Evolutionary conservation across 1,140 invertebrate species (phyloP).

Genomic region (Glossosoma conforme): DNA sequence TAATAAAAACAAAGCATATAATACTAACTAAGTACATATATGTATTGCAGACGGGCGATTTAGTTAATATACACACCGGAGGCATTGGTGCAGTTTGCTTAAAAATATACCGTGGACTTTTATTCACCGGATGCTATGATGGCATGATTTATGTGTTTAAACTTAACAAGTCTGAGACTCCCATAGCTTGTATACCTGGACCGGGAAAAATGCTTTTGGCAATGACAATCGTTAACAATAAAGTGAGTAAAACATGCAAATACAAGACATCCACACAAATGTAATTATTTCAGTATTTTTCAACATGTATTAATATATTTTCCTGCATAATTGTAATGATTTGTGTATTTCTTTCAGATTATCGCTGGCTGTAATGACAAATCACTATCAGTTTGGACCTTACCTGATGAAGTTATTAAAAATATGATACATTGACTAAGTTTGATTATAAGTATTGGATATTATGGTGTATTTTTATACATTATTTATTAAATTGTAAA

Average conservation of each 20-base stretch:
- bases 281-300: constrained; percentile 9
- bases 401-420: constrained; percentile 52
- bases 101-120: constrained; percentile 50
- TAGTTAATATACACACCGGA: constrained; percentile 51
- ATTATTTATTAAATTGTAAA: too few relatives aligned
- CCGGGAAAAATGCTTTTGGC: constrained; percentile 62
- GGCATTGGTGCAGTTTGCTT: constrained; percentile 64
- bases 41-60: constrained; percentile 51
- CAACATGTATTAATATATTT: constrained; percentile 8
- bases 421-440: too few relatives aligned
- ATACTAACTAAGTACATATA: neutral
- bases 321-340: constrained; percentile 3
- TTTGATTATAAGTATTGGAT: constrained; percentile 30
- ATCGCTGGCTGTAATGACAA: constrained; percentile 61
- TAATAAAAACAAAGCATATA: neutral
- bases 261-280: neutral
- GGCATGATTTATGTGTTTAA: constrained; percentile 66
- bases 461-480: constrained; percentile 18
- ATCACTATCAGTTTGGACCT: constrained; percentile 55
- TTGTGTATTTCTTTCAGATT: constrained; percentile 48
- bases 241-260: constrained; percentile 42
- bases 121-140: constrained; percentile 66
- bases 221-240: constrained; percentile 56
- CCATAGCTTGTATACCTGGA: constrained; percentile 55
- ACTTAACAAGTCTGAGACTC: constrained; percentile 40